A percentile compares a stretch with the other conserved stretches of the same genome.
Conservation (phyloP, 2,113 vertebrate species). For the Morone saxatilis region DNA sequence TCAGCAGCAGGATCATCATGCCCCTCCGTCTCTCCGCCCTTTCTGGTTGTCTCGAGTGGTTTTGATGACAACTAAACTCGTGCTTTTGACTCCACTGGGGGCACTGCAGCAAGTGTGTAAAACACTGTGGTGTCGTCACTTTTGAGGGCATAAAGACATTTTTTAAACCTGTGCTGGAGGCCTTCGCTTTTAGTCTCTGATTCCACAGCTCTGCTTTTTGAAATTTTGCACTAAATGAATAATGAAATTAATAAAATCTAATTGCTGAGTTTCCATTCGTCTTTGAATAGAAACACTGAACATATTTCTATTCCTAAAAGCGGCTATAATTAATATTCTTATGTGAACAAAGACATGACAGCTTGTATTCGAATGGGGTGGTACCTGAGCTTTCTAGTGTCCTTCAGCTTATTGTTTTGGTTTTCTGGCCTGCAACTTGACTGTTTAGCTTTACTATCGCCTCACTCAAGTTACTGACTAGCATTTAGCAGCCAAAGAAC, state of each 20-base stretch:
- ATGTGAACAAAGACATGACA: not conserved
- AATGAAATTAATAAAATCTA: too few relatives aligned
- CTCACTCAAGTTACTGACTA: not conserved
- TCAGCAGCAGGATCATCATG: slow-evolving; percentile 21
- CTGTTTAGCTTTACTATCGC: too few relatives aligned
- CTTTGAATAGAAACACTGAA: not conserved
- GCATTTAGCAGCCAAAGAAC: not conserved
- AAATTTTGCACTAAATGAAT: too few relatives aligned
- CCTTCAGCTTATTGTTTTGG: too few relatives aligned
- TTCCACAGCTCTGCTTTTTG: not conserved
- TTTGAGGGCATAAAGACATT: not conserved
- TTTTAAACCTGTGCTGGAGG: not conserved
- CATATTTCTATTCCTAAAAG: not conserved
- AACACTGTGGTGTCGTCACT: not conserved
- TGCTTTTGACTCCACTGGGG: not conserved
- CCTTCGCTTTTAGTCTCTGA: too few relatives aligned
- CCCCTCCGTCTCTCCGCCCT: not conserved
- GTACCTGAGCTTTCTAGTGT: too few relatives aligned
- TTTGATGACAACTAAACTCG: not conserved
- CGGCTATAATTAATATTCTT: not conserved
- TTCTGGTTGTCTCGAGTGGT: not conserved
- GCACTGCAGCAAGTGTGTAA: not conserved
- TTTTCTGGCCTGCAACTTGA: too few relatives aligned
- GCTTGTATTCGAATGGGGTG: too few relatives aligned
- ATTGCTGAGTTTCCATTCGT: not conserved